Conservation (phyloP, 2,888 invertebrate species). For the Serripes groenlandicus region DNA sequence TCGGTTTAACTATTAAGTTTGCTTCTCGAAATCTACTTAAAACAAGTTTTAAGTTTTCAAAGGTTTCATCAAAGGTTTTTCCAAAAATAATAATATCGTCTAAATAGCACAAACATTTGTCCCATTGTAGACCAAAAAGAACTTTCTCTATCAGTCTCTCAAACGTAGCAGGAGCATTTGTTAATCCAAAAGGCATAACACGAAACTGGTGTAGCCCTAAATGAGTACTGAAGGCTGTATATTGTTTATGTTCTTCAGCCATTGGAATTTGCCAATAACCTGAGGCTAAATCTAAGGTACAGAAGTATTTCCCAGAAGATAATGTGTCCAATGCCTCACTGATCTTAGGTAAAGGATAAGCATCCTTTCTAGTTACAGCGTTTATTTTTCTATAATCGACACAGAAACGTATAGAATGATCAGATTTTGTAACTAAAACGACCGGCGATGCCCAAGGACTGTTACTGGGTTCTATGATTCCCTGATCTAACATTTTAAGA, state of each 20-base stretch:
- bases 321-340: conserved; percentile 47
- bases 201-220: conserved; percentile 44
- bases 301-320: conserved; percentile 41
- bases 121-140: no score
- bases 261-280: conserved; percentile 61
- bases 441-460: conserved; percentile 45
- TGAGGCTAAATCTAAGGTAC: conserved; percentile 53
- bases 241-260: conserved; percentile 26
- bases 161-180: conserved; percentile 69
- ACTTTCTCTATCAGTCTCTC: conserved; percentile 69
- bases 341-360: conserved; percentile 54
- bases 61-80: conserved; percentile 27
- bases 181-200: conserved; percentile 64
- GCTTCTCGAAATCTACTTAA: conserved; percentile 59
- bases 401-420: conserved; percentile 50
- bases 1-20: conserved; percentile 68
- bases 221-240: conserved; percentile 48
- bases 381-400: conserved; percentile 52
- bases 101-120: no score
- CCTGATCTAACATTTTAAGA: not conserved
- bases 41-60: conserved; percentile 57
- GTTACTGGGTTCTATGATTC: not conserved
- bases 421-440: conserved; percentile 38
- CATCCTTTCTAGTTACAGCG: conserved; percentile 50
- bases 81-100: no score